Evolutionary conservation across 2,113 vertebrate genomes (phyloP).

Genomic region (human): DNA sequence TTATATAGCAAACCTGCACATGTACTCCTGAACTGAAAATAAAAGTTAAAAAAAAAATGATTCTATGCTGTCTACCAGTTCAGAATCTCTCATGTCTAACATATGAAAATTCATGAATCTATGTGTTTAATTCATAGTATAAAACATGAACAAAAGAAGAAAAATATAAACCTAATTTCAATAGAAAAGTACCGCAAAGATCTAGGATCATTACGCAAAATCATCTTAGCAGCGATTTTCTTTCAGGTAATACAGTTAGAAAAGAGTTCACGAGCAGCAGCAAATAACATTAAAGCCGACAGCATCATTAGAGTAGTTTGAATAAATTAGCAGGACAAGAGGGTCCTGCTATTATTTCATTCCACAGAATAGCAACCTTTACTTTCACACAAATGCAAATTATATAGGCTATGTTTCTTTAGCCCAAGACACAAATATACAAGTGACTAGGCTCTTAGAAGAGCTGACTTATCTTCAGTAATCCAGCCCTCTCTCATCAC

Average conservation of each 20-base stretch:
- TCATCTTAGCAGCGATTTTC: background rate
- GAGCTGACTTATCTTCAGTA: background rate
- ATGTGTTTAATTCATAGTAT: background rate
- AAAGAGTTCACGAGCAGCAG: background rate
- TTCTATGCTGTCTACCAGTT: background rate
- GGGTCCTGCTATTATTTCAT: background rate
- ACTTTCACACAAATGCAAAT: background rate
- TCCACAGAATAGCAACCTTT: background rate
- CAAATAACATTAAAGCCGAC: background rate
- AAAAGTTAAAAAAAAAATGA: no score
- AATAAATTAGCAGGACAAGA: conserved; percentile 7
- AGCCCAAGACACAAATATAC: background rate
- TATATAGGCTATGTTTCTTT: background rate
- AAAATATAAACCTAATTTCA: background rate
- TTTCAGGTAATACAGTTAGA: background rate
- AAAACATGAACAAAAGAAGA: background rate
- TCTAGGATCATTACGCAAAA: conserved; percentile 1
- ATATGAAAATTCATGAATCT: background rate
- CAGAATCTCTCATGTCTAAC: background rate
- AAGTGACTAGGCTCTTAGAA: background rate
- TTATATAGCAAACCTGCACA: no score
- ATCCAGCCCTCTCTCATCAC: background rate
- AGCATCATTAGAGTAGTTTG: background rate
- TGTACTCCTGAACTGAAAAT: no score
- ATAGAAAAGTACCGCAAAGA: background rate